A percentile compares a stretch with the other conserved stretches of the same genome.
Evolutionary conservation across 2,888 invertebrate species (phyloP).

Genomic region (Yponomeuta sedellus): DNA sequence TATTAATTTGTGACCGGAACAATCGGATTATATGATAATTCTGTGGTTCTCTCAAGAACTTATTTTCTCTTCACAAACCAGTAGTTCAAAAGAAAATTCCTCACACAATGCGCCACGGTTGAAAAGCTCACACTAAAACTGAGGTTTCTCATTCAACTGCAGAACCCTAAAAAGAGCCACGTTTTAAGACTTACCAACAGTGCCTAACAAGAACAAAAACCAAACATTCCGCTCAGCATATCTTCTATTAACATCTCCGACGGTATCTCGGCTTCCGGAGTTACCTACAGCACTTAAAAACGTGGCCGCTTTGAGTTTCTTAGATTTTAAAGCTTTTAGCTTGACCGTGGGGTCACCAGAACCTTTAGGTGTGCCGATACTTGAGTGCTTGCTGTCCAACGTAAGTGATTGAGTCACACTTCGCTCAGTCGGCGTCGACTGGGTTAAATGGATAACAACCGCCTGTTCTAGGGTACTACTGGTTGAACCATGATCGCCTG

Average conservation of each 20-base stretch:
- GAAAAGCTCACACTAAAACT: no score
- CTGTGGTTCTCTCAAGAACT: no score
- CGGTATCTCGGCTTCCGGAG: constrained; percentile 30
- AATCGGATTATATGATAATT: no score
- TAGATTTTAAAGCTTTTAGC: background rate
- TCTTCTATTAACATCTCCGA: constrained; percentile 1
- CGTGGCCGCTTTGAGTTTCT: background rate
- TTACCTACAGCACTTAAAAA: constrained; percentile 23
- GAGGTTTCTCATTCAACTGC: no score
- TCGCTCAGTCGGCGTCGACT: constrained; percentile 28
- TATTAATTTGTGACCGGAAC: no score
- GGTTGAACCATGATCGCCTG: background rate
- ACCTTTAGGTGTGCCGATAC: background rate
- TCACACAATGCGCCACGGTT: no score
- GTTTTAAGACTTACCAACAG: background rate
- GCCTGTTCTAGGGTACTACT: constrained; percentile 10
- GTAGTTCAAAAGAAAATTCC: no score
- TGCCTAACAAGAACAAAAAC: background rate
- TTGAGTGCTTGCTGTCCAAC: constrained; percentile 27
- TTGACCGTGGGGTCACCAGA: background rate
- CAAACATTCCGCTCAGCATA: background rate
- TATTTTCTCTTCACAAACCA: no score
- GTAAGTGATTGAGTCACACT: constrained; percentile 38
- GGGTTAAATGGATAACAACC: constrained; percentile 22
- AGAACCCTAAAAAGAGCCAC: background rate